phyloP scores from a whole-genome alignment of 2,888 invertebrate genomes.

The Drosophila longiperda region DNA sequence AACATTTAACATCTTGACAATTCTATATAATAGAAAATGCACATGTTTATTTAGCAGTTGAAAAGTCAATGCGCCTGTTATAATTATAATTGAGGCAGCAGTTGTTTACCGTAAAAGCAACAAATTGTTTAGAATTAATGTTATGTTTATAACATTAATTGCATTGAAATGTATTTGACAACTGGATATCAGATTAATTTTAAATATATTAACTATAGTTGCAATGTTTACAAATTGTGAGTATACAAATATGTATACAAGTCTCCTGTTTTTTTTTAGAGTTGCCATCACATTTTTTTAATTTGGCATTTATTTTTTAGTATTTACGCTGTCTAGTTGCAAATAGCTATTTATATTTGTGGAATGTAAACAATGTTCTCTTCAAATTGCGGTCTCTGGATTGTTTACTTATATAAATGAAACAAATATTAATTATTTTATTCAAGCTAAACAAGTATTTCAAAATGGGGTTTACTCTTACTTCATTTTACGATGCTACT shows the following conservation, averaged over 20 bases:
- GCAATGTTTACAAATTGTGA: conserved; percentile 31
- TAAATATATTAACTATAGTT: conserved; percentile 1
- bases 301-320: conserved; percentile 5
- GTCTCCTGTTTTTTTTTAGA: conserved; percentile 11
- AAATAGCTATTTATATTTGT: background rate
- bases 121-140: conserved; percentile 8
- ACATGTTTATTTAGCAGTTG: background rate
- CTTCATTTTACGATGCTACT: background rate
- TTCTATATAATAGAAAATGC: conserved; percentile 6
- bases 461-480: background rate
- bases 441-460: background rate
- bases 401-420: background rate
- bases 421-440: background rate
- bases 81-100: conserved; percentile 18
- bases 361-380: background rate
- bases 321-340: background rate
- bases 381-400: background rate
- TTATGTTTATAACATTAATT: background rate
- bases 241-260: background rate
- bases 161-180: background rate
- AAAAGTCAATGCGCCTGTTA: conserved; percentile 19
- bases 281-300: conserved; percentile 16
- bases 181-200: background rate
- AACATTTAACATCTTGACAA: background rate
- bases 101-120: conserved; percentile 3